These are phyloP conservation scores for Bergia puertoricense DNA, from an alignment of 92 coral and sea anemone species.

Conservation along the genomic window DNA sequence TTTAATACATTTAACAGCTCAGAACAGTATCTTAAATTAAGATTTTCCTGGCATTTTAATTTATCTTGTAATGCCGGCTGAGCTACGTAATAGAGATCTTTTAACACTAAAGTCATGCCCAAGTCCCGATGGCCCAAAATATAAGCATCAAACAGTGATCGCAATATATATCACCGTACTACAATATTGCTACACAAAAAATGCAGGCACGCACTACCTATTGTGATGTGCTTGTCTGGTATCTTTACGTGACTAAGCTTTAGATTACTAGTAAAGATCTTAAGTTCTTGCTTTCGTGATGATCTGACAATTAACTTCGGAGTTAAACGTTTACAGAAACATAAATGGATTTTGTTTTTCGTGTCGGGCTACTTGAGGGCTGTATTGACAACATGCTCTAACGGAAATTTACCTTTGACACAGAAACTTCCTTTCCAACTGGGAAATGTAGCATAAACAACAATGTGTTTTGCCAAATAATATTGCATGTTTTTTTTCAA, in stretches of 20 bases:
- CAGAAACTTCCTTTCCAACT: slow-evolving; percentile 36
- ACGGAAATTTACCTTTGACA: slow-evolving; percentile 28
- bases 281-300: slow-evolving; percentile 1
- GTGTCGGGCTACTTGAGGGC: slow-evolving; percentile 13
- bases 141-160: not conserved
- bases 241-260: slow-evolving; percentile 24
- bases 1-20: not conserved
- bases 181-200: not conserved
- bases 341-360: not conserved
- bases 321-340: slow-evolving; percentile 6
- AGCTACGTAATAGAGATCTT: not conserved
- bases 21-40: not conserved
- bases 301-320: not conserved
- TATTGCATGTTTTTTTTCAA: slow-evolving; percentile 11
- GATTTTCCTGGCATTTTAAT: not conserved
- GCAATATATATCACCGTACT: not conserved
- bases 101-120: not conserved
- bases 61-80: not conserved
- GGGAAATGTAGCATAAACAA: not conserved
- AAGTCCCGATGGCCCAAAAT: not conserved
- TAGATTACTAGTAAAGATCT: not conserved
- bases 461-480: slow-evolving; percentile 10
- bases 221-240: not conserved
- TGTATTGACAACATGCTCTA: slow-evolving; percentile 13
- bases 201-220: not conserved